Base-by-base conservation (phyloP, 1,140 invertebrate species). In the Arion vulgaris region DNA sequence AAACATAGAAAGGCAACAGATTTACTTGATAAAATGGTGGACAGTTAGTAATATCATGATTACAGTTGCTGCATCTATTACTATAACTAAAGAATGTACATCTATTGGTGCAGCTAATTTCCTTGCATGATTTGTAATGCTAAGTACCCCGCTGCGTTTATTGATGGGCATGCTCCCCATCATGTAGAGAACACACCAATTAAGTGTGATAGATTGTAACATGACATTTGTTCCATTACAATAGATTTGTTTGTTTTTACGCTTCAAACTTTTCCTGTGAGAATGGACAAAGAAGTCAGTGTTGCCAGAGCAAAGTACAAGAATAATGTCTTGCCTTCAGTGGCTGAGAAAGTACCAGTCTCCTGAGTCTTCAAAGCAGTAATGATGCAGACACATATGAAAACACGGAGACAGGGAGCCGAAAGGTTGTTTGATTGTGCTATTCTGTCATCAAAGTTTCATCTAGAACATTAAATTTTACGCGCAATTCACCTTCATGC, bases 241-340 rank as follows among this genome's bases (percentile, higher is more conserved):
- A 78, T 68, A 53, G 34, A 1, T 34, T 78, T 62, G 76, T 78
- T 39, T 78, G n/a, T n/a, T n/a, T n/a, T n/a, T n/a, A n/a, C 76
- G 0, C 76, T 66, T n/a, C 32, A 78, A 39, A 57, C 51, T n/a
- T 62, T 62, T 38, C 76, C 66, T 34, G 41, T 36, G 11, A 66
- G 76, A 45, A 66, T 78, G 76, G 76, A 78, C 34, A 78, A 78
- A 39, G 76, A 78, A 66, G 76, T 26, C 28, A 23, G 2, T 15
- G 15, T 68, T 41, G 41, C 41, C 38, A 73, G 38, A 26, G n/a
- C 39, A n/a, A 39, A n/a, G 9, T 26, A 45, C 0, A n/a, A 72
- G 23, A 4, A 9, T 15, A 34, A 5, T n/a, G 15, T 34, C 4
- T n/a, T 23, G 68, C 26, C 68, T 17, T 23, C n/a, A 26, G 68